Evolutionary conservation across 1,140 invertebrate genomes (phyloP).

Genomic region (Ruditapes philippinarum): DNA sequence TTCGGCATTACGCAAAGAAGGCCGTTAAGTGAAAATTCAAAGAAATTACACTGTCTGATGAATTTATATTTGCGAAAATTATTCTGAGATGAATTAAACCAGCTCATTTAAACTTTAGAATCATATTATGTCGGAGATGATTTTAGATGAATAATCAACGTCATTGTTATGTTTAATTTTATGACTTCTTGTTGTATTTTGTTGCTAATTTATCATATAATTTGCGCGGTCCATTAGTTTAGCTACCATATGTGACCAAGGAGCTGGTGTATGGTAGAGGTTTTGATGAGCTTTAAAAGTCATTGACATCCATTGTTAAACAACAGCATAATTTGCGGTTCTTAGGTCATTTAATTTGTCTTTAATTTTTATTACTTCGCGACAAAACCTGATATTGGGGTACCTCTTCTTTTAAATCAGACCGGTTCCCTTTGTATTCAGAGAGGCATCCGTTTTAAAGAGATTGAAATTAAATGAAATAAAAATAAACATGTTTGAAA

Average conservation of each 20-base stretch:
- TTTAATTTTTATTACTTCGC: not conserved
- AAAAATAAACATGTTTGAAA: too few relatives aligned
- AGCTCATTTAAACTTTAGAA: conserved; percentile 67
- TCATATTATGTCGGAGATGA: conserved; percentile 57
- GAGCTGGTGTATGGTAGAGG: not conserved
- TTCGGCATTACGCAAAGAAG: not conserved
- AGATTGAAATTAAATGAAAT: too few relatives aligned
- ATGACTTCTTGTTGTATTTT: conserved; percentile 47
- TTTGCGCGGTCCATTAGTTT: conserved; percentile 50
- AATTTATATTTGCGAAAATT: conserved; percentile 59
- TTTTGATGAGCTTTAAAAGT: not conserved
- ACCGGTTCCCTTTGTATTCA: too few relatives aligned
- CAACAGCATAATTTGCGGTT: conserved; percentile 15
- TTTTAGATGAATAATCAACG: conserved; percentile 35
- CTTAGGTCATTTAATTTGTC: not conserved
- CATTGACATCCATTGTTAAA: conserved; percentile 10
- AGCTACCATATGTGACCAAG: conserved; percentile 47
- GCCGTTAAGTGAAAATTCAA: conserved; percentile 41
- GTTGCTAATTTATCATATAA: conserved; percentile 64
- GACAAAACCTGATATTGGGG: not conserved
- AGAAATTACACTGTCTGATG: not conserved
- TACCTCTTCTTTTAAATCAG: too few relatives aligned
- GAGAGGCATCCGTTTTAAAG: too few relatives aligned
- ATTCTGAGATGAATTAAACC: conserved; percentile 63
- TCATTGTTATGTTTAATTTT: conserved; percentile 64